Conservation (phyloP, 2,888 invertebrate genomes). For the Drosophila mulleri region DNA sequence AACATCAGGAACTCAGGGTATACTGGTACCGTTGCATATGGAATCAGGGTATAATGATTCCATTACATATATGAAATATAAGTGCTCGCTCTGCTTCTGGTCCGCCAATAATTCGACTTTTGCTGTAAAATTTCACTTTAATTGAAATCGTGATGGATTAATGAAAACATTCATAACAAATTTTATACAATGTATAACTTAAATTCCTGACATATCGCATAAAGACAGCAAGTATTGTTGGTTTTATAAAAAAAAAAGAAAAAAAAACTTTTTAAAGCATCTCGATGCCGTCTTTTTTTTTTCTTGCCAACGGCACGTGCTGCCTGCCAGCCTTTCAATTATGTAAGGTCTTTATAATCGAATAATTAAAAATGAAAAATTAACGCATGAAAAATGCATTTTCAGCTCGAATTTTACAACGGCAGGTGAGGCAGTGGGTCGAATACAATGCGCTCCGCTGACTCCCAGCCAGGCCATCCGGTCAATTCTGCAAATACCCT, state of each 20-base stretch:
- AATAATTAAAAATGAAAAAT: constrained; percentile 79
- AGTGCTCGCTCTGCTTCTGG: not conserved
- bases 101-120: not conserved
- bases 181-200: constrained; percentile 8
- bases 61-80: not conserved
- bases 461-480: constrained; percentile 25
- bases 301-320: constrained; percentile 40
- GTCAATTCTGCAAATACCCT: constrained; percentile 19
- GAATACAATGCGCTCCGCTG: constrained; percentile 21
- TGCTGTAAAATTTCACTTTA: not conserved
- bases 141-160: not conserved
- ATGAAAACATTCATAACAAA: not conserved
- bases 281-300: constrained; percentile 5
- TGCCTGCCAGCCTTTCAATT: constrained; percentile 65
- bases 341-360: constrained; percentile 79
- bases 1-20: too few relatives aligned
- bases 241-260: constrained; percentile 15
- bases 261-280: constrained; percentile 25
- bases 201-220: constrained; percentile 2
- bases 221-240: constrained; percentile 28
- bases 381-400: constrained; percentile 80
- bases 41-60: too few relatives aligned
- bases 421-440: constrained; percentile 45
- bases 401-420: constrained; percentile 70
- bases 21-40: too few relatives aligned